A percentile compares a stretch with the other conserved stretches of the same genome.
Evolutionary conservation across 2,888 invertebrate species (phyloP).

Genomic region (Notodonta ziczac): DNA sequence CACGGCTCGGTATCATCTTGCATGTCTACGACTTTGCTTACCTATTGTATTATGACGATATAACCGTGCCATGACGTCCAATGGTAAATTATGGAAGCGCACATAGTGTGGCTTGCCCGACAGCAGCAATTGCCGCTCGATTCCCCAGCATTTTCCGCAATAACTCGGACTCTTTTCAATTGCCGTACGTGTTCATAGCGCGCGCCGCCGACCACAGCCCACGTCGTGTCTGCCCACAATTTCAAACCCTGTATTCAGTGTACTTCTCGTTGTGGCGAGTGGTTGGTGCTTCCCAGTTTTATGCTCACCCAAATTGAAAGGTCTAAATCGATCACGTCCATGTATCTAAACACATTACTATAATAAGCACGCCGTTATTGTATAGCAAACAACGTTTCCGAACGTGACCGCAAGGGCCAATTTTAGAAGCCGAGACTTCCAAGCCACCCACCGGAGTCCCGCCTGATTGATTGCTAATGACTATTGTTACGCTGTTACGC

Average conservation of each 20-base stretch:
- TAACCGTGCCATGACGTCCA: no score
- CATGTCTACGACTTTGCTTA: no score
- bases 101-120: constrained; percentile 65
- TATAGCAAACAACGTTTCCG: constrained; percentile 39
- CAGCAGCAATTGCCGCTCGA: constrained; percentile 71
- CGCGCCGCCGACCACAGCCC: constrained; percentile 72
- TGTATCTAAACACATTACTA: constrained; percentile 30
- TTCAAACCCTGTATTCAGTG: constrained; percentile 70
- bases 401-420: constrained; percentile 66
- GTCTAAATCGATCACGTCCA: constrained; percentile 48
- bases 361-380: constrained; percentile 27
- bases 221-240: constrained; percentile 64
- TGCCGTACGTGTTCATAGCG: constrained; percentile 70
- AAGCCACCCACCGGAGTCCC: constrained; percentile 61
- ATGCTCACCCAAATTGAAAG: constrained; percentile 49
- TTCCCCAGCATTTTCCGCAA: constrained; percentile 71
- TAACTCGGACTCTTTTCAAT: constrained; percentile 79
- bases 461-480: constrained; percentile 79
- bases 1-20: no score
- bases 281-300: constrained; percentile 49
- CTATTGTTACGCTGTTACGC: constrained; percentile 74
- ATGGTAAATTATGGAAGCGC: no score
- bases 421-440: constrained; percentile 57
- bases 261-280: constrained; percentile 44
- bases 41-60: no score